Conservation (phyloP, 2,888 invertebrate species). For the Leucophora obtusa region DNA sequence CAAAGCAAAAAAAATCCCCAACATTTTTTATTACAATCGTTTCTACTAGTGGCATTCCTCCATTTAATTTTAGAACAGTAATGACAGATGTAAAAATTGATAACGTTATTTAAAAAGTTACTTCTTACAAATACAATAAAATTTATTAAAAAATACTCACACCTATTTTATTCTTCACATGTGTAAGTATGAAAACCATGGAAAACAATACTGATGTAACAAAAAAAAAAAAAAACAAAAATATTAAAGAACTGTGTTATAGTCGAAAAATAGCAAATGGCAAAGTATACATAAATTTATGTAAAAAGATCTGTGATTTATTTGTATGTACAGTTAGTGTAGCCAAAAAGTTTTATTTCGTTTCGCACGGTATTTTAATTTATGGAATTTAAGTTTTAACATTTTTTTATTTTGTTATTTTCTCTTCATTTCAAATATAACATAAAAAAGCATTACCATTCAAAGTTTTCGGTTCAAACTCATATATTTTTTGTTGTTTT, state of each 20-base stretch:
- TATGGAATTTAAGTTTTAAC: slow-evolving; percentile 76
- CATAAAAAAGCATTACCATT: slow-evolving; percentile 40
- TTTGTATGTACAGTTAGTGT: slow-evolving; percentile 61
- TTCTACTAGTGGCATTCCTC: no score
- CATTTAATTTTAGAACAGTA: no score
- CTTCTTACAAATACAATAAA: no score
- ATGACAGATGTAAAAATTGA: no score
- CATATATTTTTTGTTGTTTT: slow-evolving; percentile 41
- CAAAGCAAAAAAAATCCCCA: no score
- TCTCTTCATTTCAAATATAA: slow-evolving; percentile 29
- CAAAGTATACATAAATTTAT: slow-evolving; percentile 77
- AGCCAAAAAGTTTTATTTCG: slow-evolving; percentile 66
- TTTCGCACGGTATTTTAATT: slow-evolving; percentile 72
- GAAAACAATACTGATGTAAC: slow-evolving; percentile 25
- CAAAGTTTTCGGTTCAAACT: slow-evolving; percentile 61
- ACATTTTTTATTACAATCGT: no score
- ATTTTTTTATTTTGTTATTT: slow-evolving; percentile 41
- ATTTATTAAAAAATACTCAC: no score
- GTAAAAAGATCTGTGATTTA: slow-evolving; percentile 78
- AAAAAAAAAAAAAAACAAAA: slow-evolving; percentile 57
- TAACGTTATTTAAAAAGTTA: no score
- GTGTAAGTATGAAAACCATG: slow-evolving; percentile 6
- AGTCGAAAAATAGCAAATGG: slow-evolving; percentile 69
- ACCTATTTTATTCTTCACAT: no score
- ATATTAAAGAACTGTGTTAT: slow-evolving; percentile 29